Evolutionary conservation across 2,797 vertebrate species (phyloP).

Genomic region (Microchirus variegatus): DNA sequence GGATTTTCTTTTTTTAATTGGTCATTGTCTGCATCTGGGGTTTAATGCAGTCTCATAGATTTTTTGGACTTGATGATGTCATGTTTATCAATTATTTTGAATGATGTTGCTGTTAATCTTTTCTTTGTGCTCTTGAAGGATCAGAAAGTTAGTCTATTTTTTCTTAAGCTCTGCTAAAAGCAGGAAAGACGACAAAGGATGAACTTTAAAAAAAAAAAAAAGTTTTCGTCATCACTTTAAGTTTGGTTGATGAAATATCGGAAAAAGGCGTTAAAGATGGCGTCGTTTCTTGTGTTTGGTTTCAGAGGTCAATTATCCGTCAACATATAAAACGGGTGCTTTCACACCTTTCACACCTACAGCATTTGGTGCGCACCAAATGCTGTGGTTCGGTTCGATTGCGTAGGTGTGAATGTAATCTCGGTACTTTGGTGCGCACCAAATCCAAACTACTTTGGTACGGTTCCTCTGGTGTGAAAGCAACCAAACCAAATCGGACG

Average conservation of each 20-base stretch:
- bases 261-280: constrained; percentile 6
- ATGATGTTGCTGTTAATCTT: constrained; percentile 7
- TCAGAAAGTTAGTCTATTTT: constrained; percentile 12
- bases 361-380: too few relatives aligned
- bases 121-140: constrained; percentile 12
- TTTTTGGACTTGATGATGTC: constrained; percentile 14
- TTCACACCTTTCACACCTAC: too few relatives aligned
- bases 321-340: too few relatives aligned
- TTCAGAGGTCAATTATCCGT: constrained; percentile 30
- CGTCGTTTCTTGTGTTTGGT: not conserved
- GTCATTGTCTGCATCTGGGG: not conserved
- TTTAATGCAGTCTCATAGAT: not conserved
- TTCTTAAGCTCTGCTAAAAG: constrained; percentile 6
- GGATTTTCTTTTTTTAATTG: not conserved
- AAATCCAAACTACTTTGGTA: too few relatives aligned
- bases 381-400: too few relatives aligned
- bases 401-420: too few relatives aligned
- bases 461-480: too few relatives aligned
- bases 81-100: constrained; percentile 22
- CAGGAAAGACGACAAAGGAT: too few relatives aligned
- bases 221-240: too few relatives aligned
- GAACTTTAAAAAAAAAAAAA: too few relatives aligned
- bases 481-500: too few relatives aligned
- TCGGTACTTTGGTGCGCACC: too few relatives aligned
- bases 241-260: constrained; percentile 6